These are phyloP conservation scores for Coronaproctus castanopsis DNA, from an alignment of 2,888 invertebrate species.

Conservation along the genomic window DNA sequence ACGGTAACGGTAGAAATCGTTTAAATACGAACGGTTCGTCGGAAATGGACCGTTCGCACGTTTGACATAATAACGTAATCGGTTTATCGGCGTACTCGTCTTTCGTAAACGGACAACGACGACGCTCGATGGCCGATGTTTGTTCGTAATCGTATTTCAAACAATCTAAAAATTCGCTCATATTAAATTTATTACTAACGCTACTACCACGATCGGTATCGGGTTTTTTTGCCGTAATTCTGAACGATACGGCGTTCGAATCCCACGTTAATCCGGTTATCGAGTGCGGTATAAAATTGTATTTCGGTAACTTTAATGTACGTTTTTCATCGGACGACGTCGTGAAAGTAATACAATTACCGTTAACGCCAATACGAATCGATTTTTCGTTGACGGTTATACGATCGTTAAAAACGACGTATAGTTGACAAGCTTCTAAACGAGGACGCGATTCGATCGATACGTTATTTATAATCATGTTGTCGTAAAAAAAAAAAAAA, in stretches of 20 bases:
- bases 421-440: slow-evolving; percentile 8
- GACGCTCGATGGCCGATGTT: neutral
- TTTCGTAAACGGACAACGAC: neutral
- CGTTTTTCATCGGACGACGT: too few relatives aligned
- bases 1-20: neutral
- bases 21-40: neutral
- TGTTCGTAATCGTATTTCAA: too few relatives aligned
- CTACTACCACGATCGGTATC: too few relatives aligned
- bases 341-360: too few relatives aligned
- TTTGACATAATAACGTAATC: neutral
- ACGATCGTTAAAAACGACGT: neutral
- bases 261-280: neutral
- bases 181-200: neutral
- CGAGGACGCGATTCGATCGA: slow-evolving; percentile 5
- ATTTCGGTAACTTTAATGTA: too few relatives aligned
- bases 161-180: neutral
- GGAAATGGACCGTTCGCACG: neutral
- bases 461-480: slow-evolving; percentile 1
- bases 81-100: too few relatives aligned
- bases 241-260: too few relatives aligned
- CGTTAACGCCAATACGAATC: neutral
- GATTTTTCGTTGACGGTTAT: neutral
- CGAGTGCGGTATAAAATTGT: neutral
- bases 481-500: too few relatives aligned
- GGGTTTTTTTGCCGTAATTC: too few relatives aligned